Base-by-base conservation (phyloP, 1,140 invertebrate species). In the Pissodes strobi region DNA sequence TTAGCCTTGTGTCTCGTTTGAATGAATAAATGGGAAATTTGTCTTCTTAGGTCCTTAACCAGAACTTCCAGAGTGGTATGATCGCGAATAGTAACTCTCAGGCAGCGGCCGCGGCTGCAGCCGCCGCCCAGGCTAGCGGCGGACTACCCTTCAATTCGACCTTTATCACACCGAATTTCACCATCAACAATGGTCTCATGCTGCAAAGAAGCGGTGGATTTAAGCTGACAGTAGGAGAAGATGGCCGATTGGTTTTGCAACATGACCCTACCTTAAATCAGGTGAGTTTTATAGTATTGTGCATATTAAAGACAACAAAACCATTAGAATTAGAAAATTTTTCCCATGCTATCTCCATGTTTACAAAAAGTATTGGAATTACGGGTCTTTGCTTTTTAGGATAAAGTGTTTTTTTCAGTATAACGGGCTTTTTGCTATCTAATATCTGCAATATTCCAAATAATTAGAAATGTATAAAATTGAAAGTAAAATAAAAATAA, bases 171-270 rank as follows among this genome's bases (percentile, higher is more conserved):
- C 74, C 73, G 2, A 78, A 77, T 62, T 76, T 77, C 39, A 77
- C 76, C n/a, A 76, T 77, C 15, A 77, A 76, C 46, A 78, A 77
- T 37, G 75, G 77, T 23, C 64, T 76, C 23, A 76, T 78, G 75
- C 62, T 73, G 30, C 75, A 73, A 58, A 68, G 71, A 34, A 69
- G 67, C 21, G 69, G 67, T 13, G 76, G 76, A 6, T 78, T 77
- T 48, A 77, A 77, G 51, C 64, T 79, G 30, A 72, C 77, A 0
- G 62, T 79, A 17, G 74, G 76, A 0, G 77, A 79, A 60, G 77
- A 79, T 63, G 77, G 77, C 3, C 52, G 77, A 12, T 63, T 79
- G 18, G 69, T 79, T 6, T 58, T 79, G 10, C 77, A 79, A 45
- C 77, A 79, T 55, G 77, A 79, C 61, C 76, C 77, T 5, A 75